These are phyloP conservation scores for Bathynomus jamesi DNA, from an alignment of 1,140 invertebrate species.

Conservation along the genomic window DNA sequence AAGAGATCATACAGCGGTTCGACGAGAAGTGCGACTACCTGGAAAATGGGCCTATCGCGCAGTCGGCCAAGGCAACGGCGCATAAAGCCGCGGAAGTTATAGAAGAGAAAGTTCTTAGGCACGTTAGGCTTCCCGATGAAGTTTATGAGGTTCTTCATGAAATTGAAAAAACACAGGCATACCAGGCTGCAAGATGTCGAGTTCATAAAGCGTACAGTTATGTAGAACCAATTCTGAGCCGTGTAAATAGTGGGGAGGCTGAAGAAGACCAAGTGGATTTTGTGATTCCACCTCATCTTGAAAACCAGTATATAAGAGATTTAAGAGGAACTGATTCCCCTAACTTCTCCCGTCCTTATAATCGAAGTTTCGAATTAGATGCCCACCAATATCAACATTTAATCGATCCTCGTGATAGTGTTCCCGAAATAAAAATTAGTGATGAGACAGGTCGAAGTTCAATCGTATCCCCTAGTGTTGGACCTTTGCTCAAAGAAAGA, in stretches of 20 bases:
- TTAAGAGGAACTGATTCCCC: not conserved
- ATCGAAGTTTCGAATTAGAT: not conserved
- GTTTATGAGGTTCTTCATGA: not conserved
- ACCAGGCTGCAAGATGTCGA: not conserved
- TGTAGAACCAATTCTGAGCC: not conserved
- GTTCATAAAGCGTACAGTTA: not conserved
- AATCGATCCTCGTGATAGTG: not conserved
- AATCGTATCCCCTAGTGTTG: not conserved
- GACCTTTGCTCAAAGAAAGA: not conserved
- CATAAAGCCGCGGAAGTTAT: not conserved
- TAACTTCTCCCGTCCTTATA: not conserved
- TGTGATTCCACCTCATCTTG: not conserved
- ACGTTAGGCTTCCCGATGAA: not conserved
- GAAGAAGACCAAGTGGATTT: not conserved
- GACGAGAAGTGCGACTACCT: not conserved
- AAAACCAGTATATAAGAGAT: not conserved
- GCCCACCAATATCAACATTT: not conserved
- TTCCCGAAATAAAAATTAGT: not conserved
- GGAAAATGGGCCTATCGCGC: not conserved
- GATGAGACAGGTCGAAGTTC: not conserved
- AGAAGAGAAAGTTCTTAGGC: not conserved
- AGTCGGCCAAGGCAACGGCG: not conserved
- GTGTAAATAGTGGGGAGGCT: not conserved
- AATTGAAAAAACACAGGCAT: not conserved
- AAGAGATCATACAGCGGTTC: not conserved